Evolutionary conservation across 1,140 invertebrate genomes (phyloP).

Genomic region (Pseudachorutes palmiensis): DNA sequence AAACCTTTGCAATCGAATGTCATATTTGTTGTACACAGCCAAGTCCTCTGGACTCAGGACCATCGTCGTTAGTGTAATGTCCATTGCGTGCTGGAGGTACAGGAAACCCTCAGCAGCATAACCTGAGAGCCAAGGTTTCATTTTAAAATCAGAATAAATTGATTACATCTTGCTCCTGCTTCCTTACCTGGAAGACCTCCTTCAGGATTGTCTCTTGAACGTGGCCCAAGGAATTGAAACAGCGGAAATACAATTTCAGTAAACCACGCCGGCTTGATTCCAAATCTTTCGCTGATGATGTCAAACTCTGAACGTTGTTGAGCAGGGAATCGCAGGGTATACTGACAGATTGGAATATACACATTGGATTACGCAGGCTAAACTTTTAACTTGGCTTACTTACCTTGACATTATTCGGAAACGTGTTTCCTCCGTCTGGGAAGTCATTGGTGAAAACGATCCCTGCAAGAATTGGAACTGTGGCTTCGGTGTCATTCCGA

Average conservation of each 20-base stretch:
- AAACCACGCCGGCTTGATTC: slow-evolving; percentile 49
- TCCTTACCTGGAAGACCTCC: slow-evolving; percentile 56
- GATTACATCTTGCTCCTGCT: background rate
- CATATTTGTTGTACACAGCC: slow-evolving; percentile 18
- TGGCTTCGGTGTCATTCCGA: slow-evolving; percentile 11
- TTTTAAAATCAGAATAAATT: background rate
- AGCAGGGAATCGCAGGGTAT: slow-evolving; percentile 55
- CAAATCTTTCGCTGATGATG: slow-evolving; percentile 41
- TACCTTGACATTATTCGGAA: slow-evolving; percentile 27
- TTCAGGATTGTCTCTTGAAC: slow-evolving; percentile 47
- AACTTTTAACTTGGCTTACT: background rate
- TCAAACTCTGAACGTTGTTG: slow-evolving; percentile 48
- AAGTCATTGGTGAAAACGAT: slow-evolving; percentile 26
- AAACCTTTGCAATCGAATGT: slow-evolving; percentile 52
- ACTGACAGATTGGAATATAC: slow-evolving; percentile 36
- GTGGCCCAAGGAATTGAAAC: slow-evolving; percentile 58
- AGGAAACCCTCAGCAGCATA: slow-evolving; percentile 63
- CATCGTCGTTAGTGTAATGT: slow-evolving; percentile 49
- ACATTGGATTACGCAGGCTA: background rate
- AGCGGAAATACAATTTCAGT: slow-evolving; percentile 60
- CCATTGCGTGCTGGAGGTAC: slow-evolving; percentile 57
- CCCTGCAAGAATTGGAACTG: slow-evolving; percentile 27
- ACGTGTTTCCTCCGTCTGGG: slow-evolving; percentile 13
- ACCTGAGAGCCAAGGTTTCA: slow-evolving; percentile 43
- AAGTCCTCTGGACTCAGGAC: slow-evolving; percentile 42